Evolutionary conservation across 2,797 vertebrate species (phyloP).

Genomic region (Cuniculus paca): DNA sequence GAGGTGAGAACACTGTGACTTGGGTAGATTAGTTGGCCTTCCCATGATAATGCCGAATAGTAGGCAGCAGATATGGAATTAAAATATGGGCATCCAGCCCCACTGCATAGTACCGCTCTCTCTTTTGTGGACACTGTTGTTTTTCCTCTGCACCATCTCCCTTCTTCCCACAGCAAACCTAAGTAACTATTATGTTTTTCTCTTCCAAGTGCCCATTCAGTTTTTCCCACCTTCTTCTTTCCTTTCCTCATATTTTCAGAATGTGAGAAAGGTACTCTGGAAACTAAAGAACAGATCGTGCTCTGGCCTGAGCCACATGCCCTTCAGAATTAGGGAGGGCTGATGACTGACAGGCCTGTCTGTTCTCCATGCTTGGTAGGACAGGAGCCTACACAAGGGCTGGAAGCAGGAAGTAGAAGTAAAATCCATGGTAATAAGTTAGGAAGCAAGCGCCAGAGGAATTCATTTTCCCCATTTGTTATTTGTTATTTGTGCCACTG

Average conservation of each 20-base stretch:
- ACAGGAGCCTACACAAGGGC: neutral
- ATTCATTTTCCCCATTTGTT: neutral
- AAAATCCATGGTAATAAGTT: neutral
- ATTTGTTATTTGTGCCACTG: neutral
- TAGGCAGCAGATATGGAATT: neutral
- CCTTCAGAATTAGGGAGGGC: too few species aligned
- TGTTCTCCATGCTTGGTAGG: neutral
- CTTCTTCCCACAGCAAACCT: neutral
- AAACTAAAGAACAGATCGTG: neutral
- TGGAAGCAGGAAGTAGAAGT: neutral
- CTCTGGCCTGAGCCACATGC: rapidly evolving
- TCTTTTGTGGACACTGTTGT: too few species aligned
- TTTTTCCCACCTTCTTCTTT: too few species aligned
- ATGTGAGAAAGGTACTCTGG: neutral
- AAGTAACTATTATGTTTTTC: rapidly evolving
- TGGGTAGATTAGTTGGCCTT: neutral
- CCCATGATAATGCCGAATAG: too few species aligned
- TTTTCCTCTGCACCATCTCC: neutral
- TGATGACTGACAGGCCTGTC: neutral
- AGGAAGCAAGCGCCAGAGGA: neutral
- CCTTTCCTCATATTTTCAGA: neutral
- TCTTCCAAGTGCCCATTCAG: neutral
- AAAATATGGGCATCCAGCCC: too few species aligned
- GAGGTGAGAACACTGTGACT: neutral
- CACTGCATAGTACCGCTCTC: rapidly evolving